These are phyloP conservation scores for Scomber scombrus DNA, from an alignment of 2,113 vertebrate species.

Conservation along the genomic window DNA sequence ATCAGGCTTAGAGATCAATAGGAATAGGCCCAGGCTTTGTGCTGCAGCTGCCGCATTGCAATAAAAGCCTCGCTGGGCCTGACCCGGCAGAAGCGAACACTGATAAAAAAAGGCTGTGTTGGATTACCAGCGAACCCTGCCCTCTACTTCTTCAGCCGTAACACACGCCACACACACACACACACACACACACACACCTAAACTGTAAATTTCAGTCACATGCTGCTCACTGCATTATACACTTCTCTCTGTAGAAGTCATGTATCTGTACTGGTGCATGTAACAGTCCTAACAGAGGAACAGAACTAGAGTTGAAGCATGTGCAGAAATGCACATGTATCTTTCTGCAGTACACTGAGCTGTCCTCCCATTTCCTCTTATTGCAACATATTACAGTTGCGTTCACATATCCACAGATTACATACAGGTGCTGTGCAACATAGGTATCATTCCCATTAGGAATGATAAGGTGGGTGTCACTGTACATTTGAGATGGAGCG, in stretches of 20 bases:
- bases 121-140: slow-evolving; percentile 48
- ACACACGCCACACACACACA: slow-evolving; percentile 4
- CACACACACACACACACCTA: slow-evolving; percentile 21
- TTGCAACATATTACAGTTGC: slow-evolving; percentile 37
- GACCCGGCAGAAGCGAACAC: slow-evolving; percentile 59
- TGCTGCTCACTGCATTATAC: neutral
- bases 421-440: slow-evolving; percentile 27
- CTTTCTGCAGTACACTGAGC: neutral
- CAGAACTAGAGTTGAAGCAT: neutral
- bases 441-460: slow-evolving; percentile 12
- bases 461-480: neutral
- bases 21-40: slow-evolving; percentile 62
- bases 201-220: slow-evolving; percentile 29
- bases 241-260: neutral
- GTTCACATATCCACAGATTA: slow-evolving; percentile 22
- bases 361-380: slow-evolving; percentile 30
- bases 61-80: slow-evolving; percentile 65
- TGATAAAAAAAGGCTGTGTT: slow-evolving; percentile 51
- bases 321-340: neutral
- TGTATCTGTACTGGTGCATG: neutral
- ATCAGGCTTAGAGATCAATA: slow-evolving; percentile 76
- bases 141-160: slow-evolving; percentile 9
- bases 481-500: neutral
- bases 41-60: slow-evolving; percentile 75
- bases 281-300: neutral